Evolutionary conservation across 2,888 invertebrate genomes (phyloP), one percentile per base, ranked within the genome.

Genomic region (Punctoribates punctum): DNA sequence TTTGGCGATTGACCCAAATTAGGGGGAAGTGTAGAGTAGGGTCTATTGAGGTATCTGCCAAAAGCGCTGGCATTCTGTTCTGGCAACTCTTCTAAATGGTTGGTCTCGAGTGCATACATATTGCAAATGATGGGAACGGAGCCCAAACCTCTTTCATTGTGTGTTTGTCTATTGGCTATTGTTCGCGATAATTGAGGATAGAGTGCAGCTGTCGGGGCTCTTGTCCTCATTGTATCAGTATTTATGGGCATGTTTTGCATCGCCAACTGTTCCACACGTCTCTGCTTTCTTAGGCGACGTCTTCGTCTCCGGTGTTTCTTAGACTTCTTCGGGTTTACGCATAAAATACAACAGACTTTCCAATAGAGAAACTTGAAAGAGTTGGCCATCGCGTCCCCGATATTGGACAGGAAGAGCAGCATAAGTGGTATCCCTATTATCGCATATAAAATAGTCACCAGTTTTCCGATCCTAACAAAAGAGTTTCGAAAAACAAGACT

Each of bases 391-490:
- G 94, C 91, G 83, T 94, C 94, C 6, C 95, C 94, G 81, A 94
- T 94, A 85, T 93, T 95, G 75, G 95, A 94, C 79, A 96, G 88
- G 82, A 95, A 96, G 20, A 96, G 88, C 81, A 96, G 88, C 94
- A 96, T 96, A 80, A 96, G 86, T 0, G 96, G 96, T 81, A 96
- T 96, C 70, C 86, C 96, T 79, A 96, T 87, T 83, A 96, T 95
- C 34, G 96, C 96, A 85, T 96, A 96, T 84, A 96, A 91, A 82
- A 96, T 95, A 17, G 96, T 96, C 80, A 94, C 91, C 80, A 96
- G 91, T 85, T 96, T 96, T 60, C 96, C 96, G 83, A 91, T 91
- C 81, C 60, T 60, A 60, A 13, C 25, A 27, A 57, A 23, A 65
- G n/a, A n/a, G 62, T 15, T 34, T 15, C 11, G 27, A 62, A 25